phyloP scores from a whole-genome alignment of 2,888 invertebrate genomes.

The Thecophora atra region DNA sequence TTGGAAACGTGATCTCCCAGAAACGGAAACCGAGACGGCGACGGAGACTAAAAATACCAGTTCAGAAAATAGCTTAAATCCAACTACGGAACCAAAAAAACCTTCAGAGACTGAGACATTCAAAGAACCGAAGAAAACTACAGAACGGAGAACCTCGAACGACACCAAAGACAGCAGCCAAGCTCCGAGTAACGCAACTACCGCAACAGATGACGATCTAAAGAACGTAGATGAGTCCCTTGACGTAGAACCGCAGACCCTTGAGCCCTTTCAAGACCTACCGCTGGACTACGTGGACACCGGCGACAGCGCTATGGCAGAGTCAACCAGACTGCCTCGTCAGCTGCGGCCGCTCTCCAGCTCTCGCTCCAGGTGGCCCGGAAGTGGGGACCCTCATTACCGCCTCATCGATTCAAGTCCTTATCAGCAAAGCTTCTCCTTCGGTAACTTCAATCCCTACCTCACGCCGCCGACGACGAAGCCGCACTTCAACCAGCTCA shows the following conservation, averaged over 20 bases:
- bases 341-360: constrained; percentile 54
- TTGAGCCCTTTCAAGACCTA: constrained; percentile 29
- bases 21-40: constrained; percentile 11
- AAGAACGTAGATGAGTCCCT: neutral
- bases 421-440: constrained; percentile 50
- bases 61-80: constrained; percentile 37
- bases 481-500: constrained; percentile 52
- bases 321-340: constrained; percentile 56
- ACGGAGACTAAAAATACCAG: neutral
- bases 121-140: constrained; percentile 36
- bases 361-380: constrained; percentile 47
- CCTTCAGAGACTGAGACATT: constrained; percentile 40
- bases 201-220: neutral
- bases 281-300: constrained; percentile 43
- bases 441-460: constrained; percentile 60
- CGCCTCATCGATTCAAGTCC: constrained; percentile 55
- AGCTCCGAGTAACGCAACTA: neutral
- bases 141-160: neutral
- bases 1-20: constrained; percentile 26
- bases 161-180: constrained; percentile 35
- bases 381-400: constrained; percentile 47
- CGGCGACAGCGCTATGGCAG: constrained; percentile 52
- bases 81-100: constrained; percentile 47
- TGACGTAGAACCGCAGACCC: constrained; percentile 23
- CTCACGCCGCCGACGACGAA: constrained; percentile 54